These are phyloP conservation scores for Sepiola atlantica DNA, from an alignment of 2,888 invertebrate genomes.

Conservation along the genomic window DNA sequence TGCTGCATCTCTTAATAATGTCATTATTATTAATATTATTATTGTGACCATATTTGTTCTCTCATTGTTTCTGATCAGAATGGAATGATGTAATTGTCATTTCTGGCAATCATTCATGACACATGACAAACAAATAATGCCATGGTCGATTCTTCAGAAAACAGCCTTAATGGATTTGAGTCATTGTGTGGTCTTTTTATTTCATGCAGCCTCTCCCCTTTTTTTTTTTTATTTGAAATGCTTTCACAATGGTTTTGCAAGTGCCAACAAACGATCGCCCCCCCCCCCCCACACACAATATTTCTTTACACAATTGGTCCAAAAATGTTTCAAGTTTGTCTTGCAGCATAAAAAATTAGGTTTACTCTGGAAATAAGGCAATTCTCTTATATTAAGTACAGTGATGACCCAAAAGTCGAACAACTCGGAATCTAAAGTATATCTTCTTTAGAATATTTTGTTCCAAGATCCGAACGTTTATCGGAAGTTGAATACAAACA, in stretches of 20 bases:
- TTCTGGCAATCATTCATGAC: not conserved
- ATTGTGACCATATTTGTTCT: not conserved
- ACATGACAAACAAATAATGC: conserved; percentile 10
- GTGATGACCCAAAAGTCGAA: too few relatives aligned
- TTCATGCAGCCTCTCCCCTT: not conserved
- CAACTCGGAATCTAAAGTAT: too few relatives aligned
- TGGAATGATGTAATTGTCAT: not conserved
- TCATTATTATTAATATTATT: not conserved
- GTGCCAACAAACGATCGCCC: not conserved
- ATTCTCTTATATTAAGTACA: not conserved
- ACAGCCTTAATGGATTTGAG: not conserved
- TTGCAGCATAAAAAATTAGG: not conserved
- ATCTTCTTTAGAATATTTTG: too few relatives aligned
- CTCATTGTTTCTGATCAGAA: not conserved
- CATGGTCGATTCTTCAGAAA: not conserved
- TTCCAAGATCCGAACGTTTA: too few relatives aligned
- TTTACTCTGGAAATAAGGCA: not conserved
- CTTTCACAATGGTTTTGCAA: not conserved
- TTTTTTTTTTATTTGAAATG: not conserved
- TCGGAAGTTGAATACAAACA: too few relatives aligned
- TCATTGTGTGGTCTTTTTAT: not conserved
- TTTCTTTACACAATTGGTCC: not conserved
- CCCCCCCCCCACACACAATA: not conserved
- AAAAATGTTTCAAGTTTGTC: not conserved
- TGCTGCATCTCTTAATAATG: not conserved